Evolutionary conservation across 2,113 vertebrate species (phyloP), one percentile per base, ranked within the genome.

Genomic region (Thermophis baileyi): DNA sequence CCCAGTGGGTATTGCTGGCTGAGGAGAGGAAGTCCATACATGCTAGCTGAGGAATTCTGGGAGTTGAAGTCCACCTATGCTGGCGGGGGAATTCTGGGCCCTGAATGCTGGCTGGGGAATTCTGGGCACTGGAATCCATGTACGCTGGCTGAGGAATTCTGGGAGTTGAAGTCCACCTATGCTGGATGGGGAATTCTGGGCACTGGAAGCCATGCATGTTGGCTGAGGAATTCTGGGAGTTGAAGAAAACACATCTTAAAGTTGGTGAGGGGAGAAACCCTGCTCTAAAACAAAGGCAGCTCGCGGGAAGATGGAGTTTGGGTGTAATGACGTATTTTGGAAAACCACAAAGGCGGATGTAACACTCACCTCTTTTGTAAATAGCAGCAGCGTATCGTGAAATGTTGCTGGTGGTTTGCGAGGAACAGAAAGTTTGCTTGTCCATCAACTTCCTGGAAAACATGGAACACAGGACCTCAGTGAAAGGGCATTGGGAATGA

Each of bases 381-480:
- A 99, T 96, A 30, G 99, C 99, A 87, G 98, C 99, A 2, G 99
- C 99, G 3, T 99, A 99, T 95, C 98, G 98, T 74, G 98, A 98
- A 11, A 98, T 98, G 89, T 99, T 99, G 93, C 98, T 99, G 0
- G 98, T 99, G 93, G 99, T 98, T 96, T 99, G 99, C 1, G 99
- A 99, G 92, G 99, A 99, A 30, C 98, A 98, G 95, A 99, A 99
- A 0, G 97, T 98, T 95, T 99, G 99, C 90, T 99, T 99, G 97
- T 99, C 99, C 99, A 99, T 99, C 96, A 99, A 97, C 97, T 99
- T 99, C 96, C 99, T 99, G 96, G 0, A 96, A 96, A 89, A 89
- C 20, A 92, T 1, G 95, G 47, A 93, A 81, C 46, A 94, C 14
- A 81, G 16, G 16, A 20, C 0, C n/a, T 81, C 0, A 8, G 35